Evolutionary conservation across 2,797 vertebrate species (phyloP).

Genomic region (Sebastes iracundus): DNA sequence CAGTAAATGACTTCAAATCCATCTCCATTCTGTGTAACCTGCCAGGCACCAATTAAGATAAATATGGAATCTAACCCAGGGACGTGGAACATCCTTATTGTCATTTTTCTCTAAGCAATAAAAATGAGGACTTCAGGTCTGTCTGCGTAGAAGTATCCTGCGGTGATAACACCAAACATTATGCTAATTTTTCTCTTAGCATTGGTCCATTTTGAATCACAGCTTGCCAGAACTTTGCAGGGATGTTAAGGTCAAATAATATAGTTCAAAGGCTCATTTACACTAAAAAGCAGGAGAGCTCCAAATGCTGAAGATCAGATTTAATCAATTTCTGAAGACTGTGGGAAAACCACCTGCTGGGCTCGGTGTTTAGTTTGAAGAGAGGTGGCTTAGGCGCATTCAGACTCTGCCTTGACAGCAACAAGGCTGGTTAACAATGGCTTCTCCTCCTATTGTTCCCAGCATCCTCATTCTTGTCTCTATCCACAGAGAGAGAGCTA

Average conservation of each 20-base stretch:
- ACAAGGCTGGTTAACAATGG: slow-evolving; percentile 65
- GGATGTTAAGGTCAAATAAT: slow-evolving; percentile 4
- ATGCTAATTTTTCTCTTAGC: slow-evolving; percentile 5
- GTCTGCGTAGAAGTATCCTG: slow-evolving; percentile 19
- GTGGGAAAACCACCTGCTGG: slow-evolving; percentile 43
- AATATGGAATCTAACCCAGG: slow-evolving; percentile 77
- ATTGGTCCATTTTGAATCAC: slow-evolving; percentile 26
- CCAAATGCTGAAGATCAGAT: slow-evolving; percentile 30
- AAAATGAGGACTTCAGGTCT: slow-evolving; percentile 54
- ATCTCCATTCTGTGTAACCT: slow-evolving; percentile 79
- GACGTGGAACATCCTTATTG: slow-evolving; percentile 65
- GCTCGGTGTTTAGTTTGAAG: slow-evolving; percentile 39
- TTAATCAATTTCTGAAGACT: slow-evolving; percentile 38
- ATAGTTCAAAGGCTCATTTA: slow-evolving; percentile 1
- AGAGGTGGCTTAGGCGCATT: slow-evolving; percentile 28
- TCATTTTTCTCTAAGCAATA: slow-evolving; percentile 58
- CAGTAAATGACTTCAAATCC: slow-evolving; percentile 83
- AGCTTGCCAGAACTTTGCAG: slow-evolving; percentile 8
- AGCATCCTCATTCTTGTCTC: slow-evolving; percentile 55
- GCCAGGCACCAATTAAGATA: slow-evolving; percentile 83
- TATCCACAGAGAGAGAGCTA: slow-evolving; percentile 46
- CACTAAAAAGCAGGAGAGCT: not conserved
- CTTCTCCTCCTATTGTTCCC: slow-evolving; percentile 58
- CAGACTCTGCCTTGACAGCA: slow-evolving; percentile 52
- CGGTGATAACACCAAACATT: slow-evolving; percentile 23